Conservation (phyloP, 2,888 invertebrate species). For the Adelognathus sp. region DNA sequence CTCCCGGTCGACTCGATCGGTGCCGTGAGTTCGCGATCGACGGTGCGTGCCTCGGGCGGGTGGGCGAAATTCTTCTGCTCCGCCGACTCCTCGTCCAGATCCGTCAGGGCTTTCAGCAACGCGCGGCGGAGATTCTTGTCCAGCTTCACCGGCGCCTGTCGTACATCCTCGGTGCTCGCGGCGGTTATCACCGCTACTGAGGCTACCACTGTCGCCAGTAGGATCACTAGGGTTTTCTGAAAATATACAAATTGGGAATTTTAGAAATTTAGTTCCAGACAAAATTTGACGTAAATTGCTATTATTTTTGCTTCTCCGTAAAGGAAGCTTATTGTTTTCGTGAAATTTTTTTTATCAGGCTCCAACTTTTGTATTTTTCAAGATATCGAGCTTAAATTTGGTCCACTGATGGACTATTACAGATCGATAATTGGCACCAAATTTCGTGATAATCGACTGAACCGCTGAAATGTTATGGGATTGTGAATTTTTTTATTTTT, state of each 20-base stretch:
- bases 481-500: too few relatives aligned
- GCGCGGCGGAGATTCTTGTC: slow-evolving; percentile 90
- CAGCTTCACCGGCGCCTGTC: slow-evolving; percentile 84
- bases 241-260: slow-evolving; percentile 32
- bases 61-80: slow-evolving; percentile 72
- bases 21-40: slow-evolving; percentile 2
- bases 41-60: neutral
- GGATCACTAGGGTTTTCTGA: slow-evolving; percentile 65
- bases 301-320: too few relatives aligned
- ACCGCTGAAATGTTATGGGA: too few relatives aligned
- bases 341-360: too few relatives aligned
- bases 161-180: slow-evolving; percentile 70
- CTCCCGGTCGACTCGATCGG: slow-evolving; percentile 4
- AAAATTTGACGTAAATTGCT: too few relatives aligned
- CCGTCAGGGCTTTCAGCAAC: slow-evolving; percentile 88
- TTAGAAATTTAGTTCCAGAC: neutral
- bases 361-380: too few relatives aligned
- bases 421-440: too few relatives aligned
- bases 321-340: too few relatives aligned
- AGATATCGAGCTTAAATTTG: too few relatives aligned
- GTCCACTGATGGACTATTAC: too few relatives aligned
- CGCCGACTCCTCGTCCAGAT: slow-evolving; percentile 86
- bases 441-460: too few relatives aligned
- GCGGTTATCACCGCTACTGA: slow-evolving; percentile 44
- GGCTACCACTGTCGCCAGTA: slow-evolving; percentile 61